phyloP scores from a whole-genome alignment of 2,888 invertebrate species.

The Heteromurus nitidus region DNA sequence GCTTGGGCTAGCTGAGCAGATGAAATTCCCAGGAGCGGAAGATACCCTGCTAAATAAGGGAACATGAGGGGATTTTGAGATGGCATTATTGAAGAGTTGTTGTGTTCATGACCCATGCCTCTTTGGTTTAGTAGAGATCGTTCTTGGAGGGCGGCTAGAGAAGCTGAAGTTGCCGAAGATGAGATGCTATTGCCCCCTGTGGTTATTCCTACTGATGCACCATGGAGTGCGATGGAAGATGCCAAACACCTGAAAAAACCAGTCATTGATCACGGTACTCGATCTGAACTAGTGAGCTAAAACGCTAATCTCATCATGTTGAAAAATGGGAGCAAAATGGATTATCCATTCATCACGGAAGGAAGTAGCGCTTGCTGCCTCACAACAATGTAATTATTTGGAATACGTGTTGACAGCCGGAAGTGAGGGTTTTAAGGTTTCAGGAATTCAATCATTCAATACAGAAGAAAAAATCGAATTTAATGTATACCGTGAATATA shows the following conservation, averaged over 20 bases:
- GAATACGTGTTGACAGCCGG: slow-evolving; percentile 33
- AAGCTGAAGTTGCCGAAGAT: slow-evolving; percentile 18
- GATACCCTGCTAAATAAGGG: slow-evolving; percentile 28
- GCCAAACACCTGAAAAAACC: slow-evolving; percentile 49
- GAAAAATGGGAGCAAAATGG: slow-evolving; percentile 1
- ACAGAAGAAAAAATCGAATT: no score
- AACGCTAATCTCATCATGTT: slow-evolving; percentile 15
- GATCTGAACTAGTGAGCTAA: background rate
- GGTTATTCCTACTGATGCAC: slow-evolving; percentile 14
- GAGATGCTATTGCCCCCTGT: background rate
- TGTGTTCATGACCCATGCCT: background rate
- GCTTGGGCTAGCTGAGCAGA: slow-evolving; percentile 12
- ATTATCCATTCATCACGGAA: slow-evolving; percentile 10
- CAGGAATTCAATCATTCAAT: no score
- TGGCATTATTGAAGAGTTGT: background rate
- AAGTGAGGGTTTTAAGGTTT: slow-evolving; percentile 21
- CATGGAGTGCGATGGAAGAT: slow-evolving; percentile 42
- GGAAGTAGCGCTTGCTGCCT: background rate
- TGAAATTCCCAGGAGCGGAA: slow-evolving; percentile 24
- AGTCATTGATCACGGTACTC: no score
- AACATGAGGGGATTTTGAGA: slow-evolving; percentile 48
- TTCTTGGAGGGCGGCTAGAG: slow-evolving; percentile 20
- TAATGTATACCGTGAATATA: no score
- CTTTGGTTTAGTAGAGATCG: background rate
- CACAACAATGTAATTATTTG: slow-evolving; percentile 8